Percentiles rank a stretch among this genome's conserved stretches.
phyloP scores from a whole-genome alignment of 2,797 vertebrate species.

The Molothrus aeneus region DNA sequence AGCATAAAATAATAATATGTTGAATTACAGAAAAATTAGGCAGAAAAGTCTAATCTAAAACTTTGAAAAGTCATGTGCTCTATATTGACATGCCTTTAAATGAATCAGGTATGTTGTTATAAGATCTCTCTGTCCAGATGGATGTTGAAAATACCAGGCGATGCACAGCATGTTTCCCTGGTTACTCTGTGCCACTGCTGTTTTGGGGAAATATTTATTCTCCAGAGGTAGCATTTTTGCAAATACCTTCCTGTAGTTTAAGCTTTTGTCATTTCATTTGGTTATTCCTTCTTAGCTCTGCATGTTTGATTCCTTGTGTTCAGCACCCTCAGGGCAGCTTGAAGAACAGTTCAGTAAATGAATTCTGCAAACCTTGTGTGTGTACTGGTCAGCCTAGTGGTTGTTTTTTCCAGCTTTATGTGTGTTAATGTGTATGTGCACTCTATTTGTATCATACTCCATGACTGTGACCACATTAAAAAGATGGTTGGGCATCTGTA shows the following conservation, averaged over 20 bases:
- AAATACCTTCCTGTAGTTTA: neutral
- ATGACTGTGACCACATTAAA: neutral
- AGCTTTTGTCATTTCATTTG: neutral
- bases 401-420: neutral
- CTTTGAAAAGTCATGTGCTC: neutral
- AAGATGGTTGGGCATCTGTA: neutral
- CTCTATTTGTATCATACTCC: neutral
- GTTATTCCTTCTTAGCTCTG: neutral
- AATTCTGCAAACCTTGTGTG: neutral
- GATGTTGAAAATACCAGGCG: neutral
- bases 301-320: neutral
- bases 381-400: neutral
- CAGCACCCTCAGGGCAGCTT: neutral
- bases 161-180: fast-evolving
- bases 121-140: neutral
- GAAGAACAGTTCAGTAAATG: neutral
- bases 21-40: neutral
- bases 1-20: neutral
- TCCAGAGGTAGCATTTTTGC: neutral
- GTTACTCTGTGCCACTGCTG: neutral
- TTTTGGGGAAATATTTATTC: neutral
- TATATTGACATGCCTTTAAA: neutral
- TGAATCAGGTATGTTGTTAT: neutral
- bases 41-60: no score
- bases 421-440: neutral